Base-by-base conservation (phyloP, 92 coral and sea anemone genomes). In the Bergia sp. region DNA sequence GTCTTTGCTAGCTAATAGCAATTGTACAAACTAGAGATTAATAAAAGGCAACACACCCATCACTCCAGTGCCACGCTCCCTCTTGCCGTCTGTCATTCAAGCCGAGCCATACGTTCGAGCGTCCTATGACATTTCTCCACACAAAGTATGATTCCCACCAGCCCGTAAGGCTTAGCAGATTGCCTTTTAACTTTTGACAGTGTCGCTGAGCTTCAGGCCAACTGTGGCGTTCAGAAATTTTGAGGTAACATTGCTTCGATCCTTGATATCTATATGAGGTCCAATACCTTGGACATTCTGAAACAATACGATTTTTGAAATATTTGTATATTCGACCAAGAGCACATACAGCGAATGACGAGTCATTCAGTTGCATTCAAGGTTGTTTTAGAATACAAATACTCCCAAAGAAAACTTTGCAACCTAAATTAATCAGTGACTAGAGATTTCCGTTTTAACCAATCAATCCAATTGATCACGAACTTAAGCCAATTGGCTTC, bases 281-380 rank as follows among this genome's bases (percentile, higher is more conserved):
- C 87, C 87, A 84, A 55, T 44, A 71, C 2, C 21, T 71, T 4
- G 87, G 87, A 10, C 87, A 84, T 84, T 84, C 87, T 84, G 64
- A 71, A 71, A 82, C 18, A 16, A 38, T 41, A 65, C 1, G 7
- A 65, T 9, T 38, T 5, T 20, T 67, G 2, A 15, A 3, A 44
- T 57, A 13, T 57, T 57, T 57, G 18, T 57, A 5, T 16, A 10
- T 3, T 57, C 65, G 16, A 3, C 65, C 53, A 57, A 16, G 12
- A 11, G 20, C 20, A 57, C 20, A 57, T 57, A 57, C 65, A 9
- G 12, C 18, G 18, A 57, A 12, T 57, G 18, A 57, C 12, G 65
- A 1, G 8, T 7, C 50, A 7, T 45, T 29, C 8, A 45, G 8
- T 45, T 45, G 50, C 8, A 0, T 45, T 45, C 50, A 45, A 10